Evolutionary conservation across 2,113 vertebrate species (phyloP).

Genomic region (Tenebrosternarchus preto): DNA sequence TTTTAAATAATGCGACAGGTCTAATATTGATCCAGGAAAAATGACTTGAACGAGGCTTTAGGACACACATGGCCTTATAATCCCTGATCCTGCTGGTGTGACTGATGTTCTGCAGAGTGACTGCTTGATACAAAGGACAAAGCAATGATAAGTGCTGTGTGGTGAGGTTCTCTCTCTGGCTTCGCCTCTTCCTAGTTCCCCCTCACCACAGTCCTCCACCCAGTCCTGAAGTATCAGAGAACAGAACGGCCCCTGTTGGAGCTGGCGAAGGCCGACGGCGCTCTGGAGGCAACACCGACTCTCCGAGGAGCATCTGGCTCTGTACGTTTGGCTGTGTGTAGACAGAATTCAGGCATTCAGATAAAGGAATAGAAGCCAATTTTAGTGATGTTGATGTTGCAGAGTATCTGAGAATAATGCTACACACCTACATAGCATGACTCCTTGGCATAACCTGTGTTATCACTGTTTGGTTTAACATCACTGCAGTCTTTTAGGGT

Average conservation of each 20-base stretch:
- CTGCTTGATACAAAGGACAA: conserved; percentile 73
- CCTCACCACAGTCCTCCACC: conserved; percentile 25
- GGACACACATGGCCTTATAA: too few species aligned
- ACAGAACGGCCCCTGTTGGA: not conserved
- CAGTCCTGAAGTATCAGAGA: conserved; percentile 19
- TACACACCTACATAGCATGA: not conserved
- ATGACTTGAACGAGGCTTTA: not conserved
- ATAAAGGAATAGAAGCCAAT: too few species aligned
- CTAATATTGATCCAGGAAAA: not conserved
- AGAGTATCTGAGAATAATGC: not conserved
- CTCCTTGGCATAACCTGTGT: not conserved
- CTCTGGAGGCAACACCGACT: too few species aligned
- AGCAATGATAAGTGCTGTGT: conserved; percentile 58
- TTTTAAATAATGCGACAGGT: not conserved
- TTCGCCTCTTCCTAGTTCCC: not conserved
- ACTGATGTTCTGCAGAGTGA: not conserved
- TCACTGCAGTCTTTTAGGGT: not conserved
- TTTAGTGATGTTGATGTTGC: not conserved
- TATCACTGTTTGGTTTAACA: not conserved
- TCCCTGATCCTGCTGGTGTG: too few species aligned
- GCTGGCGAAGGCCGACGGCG: not conserved
- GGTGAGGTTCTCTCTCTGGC: too few species aligned
- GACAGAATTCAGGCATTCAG: too few species aligned
- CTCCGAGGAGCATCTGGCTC: too few species aligned
- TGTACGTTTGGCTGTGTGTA: too few species aligned